Evolutionary conservation across 2,888 invertebrate genomes (phyloP), one percentile per base, ranked within the genome.

Genomic region (Aphodius sticticus): DNA sequence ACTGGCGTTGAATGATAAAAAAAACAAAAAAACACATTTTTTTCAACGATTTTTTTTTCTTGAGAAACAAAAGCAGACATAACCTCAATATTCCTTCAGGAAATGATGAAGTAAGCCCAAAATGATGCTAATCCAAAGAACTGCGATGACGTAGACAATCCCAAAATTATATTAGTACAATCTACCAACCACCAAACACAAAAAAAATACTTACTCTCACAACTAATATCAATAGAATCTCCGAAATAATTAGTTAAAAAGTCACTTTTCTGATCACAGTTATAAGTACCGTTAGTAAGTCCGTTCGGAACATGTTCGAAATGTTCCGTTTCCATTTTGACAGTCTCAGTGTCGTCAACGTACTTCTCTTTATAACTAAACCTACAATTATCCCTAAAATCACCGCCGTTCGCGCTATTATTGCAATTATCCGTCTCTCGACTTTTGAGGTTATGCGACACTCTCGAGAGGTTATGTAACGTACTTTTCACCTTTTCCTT

Each of bases 401-500:
- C 69, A 35, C 70, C 76, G 38, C 76, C 78, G 36, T 77, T 72
- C 36, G 38, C 76, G 76, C 70, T 53, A 53, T 53, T 53, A 53
- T 53, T 53, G 53, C 53, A 78, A 78, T 76, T 69, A 75, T 78
- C 72, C 74, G 36, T 69, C 70, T 78, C 78, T 70, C 78, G 15
- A 37, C 36, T 75, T 75, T 12, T 15, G 6, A 37, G n/a, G 37
- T 74, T 37, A 71, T 38, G 14, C 70, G 70, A 75, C 78, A 75
- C 78, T 35, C 69, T 75, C 78, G 78, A 16, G 12, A 69, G 70
- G 69, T 82, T 26, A 26, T 26, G 26, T 53, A 53, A 53, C 82
- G 16, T 37, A 70, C 53, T 81, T 76, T 77, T 80, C 70, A 80
- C 85, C 3, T 84, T 83, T 77, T 86, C 84, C 9, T 78, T 75